phyloP scores from a whole-genome alignment of 2,888 invertebrate species.

The Smittia sp. region DNA sequence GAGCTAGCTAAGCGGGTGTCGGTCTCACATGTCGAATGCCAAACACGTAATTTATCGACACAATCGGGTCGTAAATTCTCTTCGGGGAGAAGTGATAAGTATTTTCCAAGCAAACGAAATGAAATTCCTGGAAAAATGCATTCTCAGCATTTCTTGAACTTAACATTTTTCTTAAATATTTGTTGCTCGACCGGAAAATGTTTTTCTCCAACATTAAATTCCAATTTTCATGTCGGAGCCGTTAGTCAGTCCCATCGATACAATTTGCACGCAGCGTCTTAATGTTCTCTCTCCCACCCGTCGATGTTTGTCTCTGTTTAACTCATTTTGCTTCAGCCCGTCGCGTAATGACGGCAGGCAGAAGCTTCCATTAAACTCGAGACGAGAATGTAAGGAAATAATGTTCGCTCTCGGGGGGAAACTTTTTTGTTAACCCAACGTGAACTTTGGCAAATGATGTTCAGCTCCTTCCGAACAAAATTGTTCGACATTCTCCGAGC shows the following conservation, averaged over 20 bases:
- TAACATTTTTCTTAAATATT: too few relatives aligned
- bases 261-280: neutral
- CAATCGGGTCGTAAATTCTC: neutral
- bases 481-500: too few relatives aligned
- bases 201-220: neutral
- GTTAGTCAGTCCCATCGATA: neutral
- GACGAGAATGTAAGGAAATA: neutral
- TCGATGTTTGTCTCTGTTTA: neutral
- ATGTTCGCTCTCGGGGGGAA: neutral
- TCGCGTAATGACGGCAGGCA: neutral
- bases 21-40: neutral
- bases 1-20: neutral
- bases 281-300: neutral
- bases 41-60: conserved; percentile 14
- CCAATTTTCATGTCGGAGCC: neutral
- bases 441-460: neutral
- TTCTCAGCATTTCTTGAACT: neutral
- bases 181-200: neutral
- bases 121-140: neutral
- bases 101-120: neutral
- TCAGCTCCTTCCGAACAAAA: neutral
- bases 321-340: neutral
- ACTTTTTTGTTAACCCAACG: neutral
- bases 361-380: neutral
- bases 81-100: neutral